phyloP scores from a whole-genome alignment of 1,140 invertebrate species.

The Aporrectodea caliginosa region DNA sequence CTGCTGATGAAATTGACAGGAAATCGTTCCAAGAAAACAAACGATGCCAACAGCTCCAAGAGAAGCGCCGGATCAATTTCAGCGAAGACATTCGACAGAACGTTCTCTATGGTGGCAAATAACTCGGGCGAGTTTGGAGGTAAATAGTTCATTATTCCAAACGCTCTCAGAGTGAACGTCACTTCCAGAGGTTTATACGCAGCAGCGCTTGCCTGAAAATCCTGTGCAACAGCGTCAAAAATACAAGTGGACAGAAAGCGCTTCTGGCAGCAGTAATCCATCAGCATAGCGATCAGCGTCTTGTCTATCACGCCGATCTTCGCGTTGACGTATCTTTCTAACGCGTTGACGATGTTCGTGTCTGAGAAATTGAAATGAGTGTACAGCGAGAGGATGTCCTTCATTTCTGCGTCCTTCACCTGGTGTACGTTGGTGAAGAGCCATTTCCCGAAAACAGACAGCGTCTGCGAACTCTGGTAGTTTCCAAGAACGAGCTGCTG shows the following conservation, averaged over 20 bases:
- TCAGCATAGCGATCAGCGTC: conserved; percentile 61
- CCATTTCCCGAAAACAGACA: conserved; percentile 62
- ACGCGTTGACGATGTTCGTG: conserved; percentile 58
- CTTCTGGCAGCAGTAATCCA: conserved; percentile 64
- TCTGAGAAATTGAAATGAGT: conserved; percentile 42
- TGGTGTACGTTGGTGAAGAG: conserved; percentile 63
- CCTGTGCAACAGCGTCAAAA: conserved; percentile 61
- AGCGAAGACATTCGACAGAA: conserved; percentile 62
- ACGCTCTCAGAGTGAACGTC: conserved; percentile 62
- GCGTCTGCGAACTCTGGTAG: conserved; percentile 53
- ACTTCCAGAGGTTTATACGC: conserved; percentile 60
- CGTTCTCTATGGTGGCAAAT: conserved; percentile 62
- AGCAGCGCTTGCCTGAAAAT: conserved; percentile 60
- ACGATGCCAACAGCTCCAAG: conserved; percentile 64
- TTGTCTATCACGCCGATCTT: conserved; percentile 57
- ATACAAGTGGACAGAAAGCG: conserved; percentile 61
- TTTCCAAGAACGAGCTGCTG: conserved; percentile 50
- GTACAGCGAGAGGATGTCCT: conserved; percentile 58
- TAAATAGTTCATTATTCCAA: conserved; percentile 64
- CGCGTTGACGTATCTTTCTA: conserved; percentile 63
- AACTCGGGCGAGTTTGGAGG: conserved; percentile 60
- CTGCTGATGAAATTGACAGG: conserved; percentile 64
- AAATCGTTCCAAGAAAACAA: conserved; percentile 64
- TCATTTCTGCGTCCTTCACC: conserved; percentile 61
- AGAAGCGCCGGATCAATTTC: conserved; percentile 62